phyloP scores from a whole-genome alignment of 2,113 vertebrate genomes.

The Mesoclemmys tuberculata region DNA sequence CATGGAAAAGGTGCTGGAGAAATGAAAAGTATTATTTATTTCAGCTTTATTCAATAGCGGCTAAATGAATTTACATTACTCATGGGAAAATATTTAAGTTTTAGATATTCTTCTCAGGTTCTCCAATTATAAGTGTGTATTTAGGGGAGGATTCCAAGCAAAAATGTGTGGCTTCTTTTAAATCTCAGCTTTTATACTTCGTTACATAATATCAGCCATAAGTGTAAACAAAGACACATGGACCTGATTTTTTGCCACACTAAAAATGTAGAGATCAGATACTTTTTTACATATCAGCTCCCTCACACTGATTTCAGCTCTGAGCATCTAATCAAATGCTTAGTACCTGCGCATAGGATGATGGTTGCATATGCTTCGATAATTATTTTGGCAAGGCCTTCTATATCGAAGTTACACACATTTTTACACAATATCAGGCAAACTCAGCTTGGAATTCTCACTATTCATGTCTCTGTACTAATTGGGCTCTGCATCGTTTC shows the following conservation, averaged over 20 bases:
- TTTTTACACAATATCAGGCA: not conserved
- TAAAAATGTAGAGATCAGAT: constrained; percentile 30
- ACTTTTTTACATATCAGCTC: not conserved
- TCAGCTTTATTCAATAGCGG: not conserved
- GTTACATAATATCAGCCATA: not conserved
- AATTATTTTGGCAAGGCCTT: constrained; percentile 45
- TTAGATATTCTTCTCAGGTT: not conserved
- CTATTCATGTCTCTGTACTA: constrained; percentile 12
- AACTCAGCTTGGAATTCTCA: not conserved
- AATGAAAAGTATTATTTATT: not conserved
- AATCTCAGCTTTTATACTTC: not conserved
- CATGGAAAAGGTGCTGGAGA: not conserved
- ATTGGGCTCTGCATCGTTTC: not conserved
- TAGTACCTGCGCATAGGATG: not conserved
- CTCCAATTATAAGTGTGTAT: not conserved
- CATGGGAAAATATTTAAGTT: not conserved
- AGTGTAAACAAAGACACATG: constrained; percentile 5
- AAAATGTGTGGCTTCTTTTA: not conserved
- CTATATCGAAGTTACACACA: not conserved
- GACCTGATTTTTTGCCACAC: constrained; percentile 3
- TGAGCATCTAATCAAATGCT: constrained; percentile 19
- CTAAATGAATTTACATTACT: not conserved
- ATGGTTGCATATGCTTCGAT: not conserved
- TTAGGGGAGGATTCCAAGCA: not conserved
- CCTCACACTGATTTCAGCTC: not conserved